phyloP scores from a whole-genome alignment of 2,888 invertebrate species.

The Macrosiphum euphorbiae region DNA sequence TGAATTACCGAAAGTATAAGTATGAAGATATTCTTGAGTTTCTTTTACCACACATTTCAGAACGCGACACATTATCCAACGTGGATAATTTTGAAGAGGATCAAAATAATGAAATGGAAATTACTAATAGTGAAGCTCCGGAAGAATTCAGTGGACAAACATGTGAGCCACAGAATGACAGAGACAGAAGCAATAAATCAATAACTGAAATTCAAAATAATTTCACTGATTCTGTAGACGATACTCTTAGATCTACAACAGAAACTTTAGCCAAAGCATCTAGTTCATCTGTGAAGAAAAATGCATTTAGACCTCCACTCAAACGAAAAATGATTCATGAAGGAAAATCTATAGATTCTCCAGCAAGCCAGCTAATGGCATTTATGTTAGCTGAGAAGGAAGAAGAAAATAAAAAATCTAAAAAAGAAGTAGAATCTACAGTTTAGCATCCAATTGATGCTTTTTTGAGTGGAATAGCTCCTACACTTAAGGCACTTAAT shows the following conservation, averaged over 20 bases:
- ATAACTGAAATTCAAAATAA: constrained; percentile 19
- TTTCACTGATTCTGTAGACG: background rate
- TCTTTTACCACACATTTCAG: constrained; percentile 31
- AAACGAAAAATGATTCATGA: constrained; percentile 7
- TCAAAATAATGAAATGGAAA: too few species aligned
- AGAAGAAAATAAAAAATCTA: constrained; percentile 35
- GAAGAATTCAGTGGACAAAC: constrained; percentile 15
- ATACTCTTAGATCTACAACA: constrained; percentile 1
- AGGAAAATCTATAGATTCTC: constrained; percentile 20
- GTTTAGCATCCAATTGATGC: constrained; percentile 25
- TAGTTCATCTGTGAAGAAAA: background rate
- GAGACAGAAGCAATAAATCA: background rate
- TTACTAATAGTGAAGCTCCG: background rate
- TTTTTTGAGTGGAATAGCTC: constrained; percentile 33
- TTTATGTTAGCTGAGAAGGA: constrained; percentile 33
- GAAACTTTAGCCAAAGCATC: constrained; percentile 16
- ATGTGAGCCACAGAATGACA: constrained; percentile 13
- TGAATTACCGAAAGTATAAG: constrained; percentile 8
- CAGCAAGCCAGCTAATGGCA: constrained; percentile 26
- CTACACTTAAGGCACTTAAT: constrained; percentile 36
- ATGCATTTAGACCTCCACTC: constrained; percentile 12
- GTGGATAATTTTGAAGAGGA: constrained; percentile 9
- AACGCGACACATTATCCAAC: constrained; percentile 16
- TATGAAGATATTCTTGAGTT: constrained; percentile 27
- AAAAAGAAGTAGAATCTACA: constrained; percentile 25